Base-by-base conservation (phyloP, 2,888 invertebrate species). In the Drosophila siamana region DNA sequence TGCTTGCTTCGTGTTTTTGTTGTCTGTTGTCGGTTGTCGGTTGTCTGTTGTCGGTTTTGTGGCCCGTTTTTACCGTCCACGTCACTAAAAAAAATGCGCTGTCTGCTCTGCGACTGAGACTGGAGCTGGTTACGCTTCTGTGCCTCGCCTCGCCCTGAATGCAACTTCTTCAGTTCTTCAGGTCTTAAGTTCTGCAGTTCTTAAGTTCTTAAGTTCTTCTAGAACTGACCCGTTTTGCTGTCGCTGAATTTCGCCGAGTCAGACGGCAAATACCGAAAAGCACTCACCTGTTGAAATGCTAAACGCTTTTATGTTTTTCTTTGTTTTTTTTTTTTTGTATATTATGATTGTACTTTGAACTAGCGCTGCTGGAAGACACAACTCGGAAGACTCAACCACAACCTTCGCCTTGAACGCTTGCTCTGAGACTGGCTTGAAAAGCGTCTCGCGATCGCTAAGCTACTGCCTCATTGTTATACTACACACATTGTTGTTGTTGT, bases 361-460 rank as follows among this genome's bases (percentile, higher is more conserved):
- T 71, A 47, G 51, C 65, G 51, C 65, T 38, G 63, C 26, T 28
- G 33, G 41, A 30, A 33, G n/a, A n/a, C 4, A 33, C 33, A 50
- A 59, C 36, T 65, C 33, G 41, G 26, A 52, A 48, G 44, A 51
- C 63, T 59, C 55, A 60, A 69, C 55, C 61, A 86, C 90, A 91
- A 91, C 91, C 91, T 91, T 91, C 89, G 89, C 87, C 88, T 90
- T 86, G 90, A 85, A 90, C 89, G 90, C 75, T 78, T 82, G 82
- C 74, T 74, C 71, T 70, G 69, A 77, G 81, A 91, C 91, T 91
- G 89, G 79, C 73, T 52, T 60, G 28, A 47, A 50, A 71, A 60
- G 48, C 59, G 63, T 59, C 64, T 75, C 72, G 55, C 75, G 75
- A 75, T 72, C 72, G 65, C 67, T 59, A 26, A 66, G 43, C 47